Percentiles rank a stretch among this genome's conserved stretches.
These are phyloP conservation scores for Thalassoma bifasciatum DNA, from an alignment of 2,113 vertebrate genomes.

Conservation along the genomic window DNA sequence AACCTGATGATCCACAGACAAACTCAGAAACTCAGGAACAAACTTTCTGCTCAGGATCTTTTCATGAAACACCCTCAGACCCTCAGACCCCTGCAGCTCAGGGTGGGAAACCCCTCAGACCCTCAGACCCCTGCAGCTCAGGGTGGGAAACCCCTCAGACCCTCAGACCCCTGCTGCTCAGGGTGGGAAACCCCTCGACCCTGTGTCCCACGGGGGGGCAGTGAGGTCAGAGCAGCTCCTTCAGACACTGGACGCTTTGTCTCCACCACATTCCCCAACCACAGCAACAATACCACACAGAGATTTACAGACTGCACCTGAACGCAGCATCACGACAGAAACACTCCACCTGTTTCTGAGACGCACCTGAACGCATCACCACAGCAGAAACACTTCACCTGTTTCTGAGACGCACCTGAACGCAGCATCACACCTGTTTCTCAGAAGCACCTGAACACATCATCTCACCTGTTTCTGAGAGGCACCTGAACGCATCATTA, in stretches of 20 bases:
- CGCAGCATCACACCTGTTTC: too few relatives aligned
- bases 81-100: too few relatives aligned
- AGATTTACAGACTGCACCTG: slow-evolving; percentile 44
- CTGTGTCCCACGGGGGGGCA: slow-evolving; percentile 27
- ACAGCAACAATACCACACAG: slow-evolving; percentile 39
- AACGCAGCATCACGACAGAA: slow-evolving; percentile 39
- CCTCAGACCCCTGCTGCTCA: slow-evolving; percentile 43
- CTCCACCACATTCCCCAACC: slow-evolving; percentile 44
- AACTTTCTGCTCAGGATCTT: too few relatives aligned
- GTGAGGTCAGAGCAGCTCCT: slow-evolving; percentile 34
- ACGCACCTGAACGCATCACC: too few relatives aligned
- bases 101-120: too few relatives aligned
- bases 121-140: too few relatives aligned
- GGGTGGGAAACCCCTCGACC: slow-evolving; percentile 44
- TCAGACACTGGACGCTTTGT: slow-evolving; percentile 66
- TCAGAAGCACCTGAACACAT: too few relatives aligned
- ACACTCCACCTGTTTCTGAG: slow-evolving; percentile 1
- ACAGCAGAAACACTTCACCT: too few relatives aligned
- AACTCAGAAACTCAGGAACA: too few relatives aligned
- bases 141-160: background rate
- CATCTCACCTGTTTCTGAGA: too few relatives aligned
- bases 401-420: too few relatives aligned
- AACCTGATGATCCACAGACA: background rate
- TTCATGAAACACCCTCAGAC: too few relatives aligned
- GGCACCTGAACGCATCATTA: slow-evolving; percentile 51